Conservation (phyloP, 1,140 invertebrate genomes). For the Caenorhabditis latens region DNA sequence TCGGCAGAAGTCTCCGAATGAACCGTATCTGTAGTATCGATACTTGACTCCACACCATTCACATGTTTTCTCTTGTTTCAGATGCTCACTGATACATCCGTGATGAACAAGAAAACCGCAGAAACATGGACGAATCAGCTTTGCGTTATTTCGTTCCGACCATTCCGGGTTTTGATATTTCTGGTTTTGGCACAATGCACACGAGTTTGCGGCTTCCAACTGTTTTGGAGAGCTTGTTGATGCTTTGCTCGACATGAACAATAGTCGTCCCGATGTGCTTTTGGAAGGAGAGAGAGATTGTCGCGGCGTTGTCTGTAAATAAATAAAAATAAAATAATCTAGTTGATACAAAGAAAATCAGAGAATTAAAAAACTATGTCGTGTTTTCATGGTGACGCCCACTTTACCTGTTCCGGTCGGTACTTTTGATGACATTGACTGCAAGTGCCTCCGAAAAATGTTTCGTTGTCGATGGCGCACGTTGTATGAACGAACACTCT, state of each 20-base stretch:
- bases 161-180: slow-evolving; percentile 38
- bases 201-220: neutral
- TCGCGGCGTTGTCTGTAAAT: slow-evolving; percentile 18
- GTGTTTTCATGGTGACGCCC: neutral
- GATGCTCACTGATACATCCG: slow-evolving; percentile 5
- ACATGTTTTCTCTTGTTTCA: slow-evolving; percentile 20
- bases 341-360: neutral
- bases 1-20: slow-evolving; percentile 6
- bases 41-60: slow-evolving; percentile 52
- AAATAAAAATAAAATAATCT: neutral
- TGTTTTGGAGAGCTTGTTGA: neutral
- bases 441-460: slow-evolving; percentile 17
- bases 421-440: slow-evolving; percentile 45
- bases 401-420: slow-evolving; percentile 24
- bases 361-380: neutral
- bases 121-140: slow-evolving; percentile 43
- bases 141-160: slow-evolving; percentile 19
- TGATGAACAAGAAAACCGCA: slow-evolving; percentile 33
- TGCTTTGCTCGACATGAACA: neutral
- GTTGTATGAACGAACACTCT: slow-evolving; percentile 44
- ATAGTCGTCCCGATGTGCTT: neutral
- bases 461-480: slow-evolving; percentile 26
- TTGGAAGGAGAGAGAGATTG: neutral
- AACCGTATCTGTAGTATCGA: slow-evolving; percentile 21
- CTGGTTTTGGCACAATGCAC: slow-evolving; percentile 22